Percentiles rank a stretch among this genome's conserved stretches.
Evolutionary conservation across 2,797 vertebrate genomes (phyloP).

Genomic region (Adrianichthys oophorus): DNA sequence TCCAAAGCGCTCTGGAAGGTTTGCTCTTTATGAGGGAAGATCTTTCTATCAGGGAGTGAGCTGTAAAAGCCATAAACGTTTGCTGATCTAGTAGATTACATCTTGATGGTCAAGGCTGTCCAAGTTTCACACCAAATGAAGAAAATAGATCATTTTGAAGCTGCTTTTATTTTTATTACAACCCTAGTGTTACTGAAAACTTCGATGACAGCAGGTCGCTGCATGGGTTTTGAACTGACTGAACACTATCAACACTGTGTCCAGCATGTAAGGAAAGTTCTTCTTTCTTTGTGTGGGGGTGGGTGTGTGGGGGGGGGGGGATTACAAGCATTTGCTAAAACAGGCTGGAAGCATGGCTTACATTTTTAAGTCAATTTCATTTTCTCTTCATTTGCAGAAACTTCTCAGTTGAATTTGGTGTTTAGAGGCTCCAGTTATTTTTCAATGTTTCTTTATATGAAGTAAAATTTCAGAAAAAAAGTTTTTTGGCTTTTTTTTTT

Average conservation of each 20-base stretch:
- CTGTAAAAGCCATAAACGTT: conserved; percentile 29
- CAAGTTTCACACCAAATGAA: conserved; percentile 30
- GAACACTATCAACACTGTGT: conserved; percentile 1
- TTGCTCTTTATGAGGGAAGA: conserved; percentile 26
- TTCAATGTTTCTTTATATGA: too few relatives aligned
- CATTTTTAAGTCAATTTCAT: too few relatives aligned
- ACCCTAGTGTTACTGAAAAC: conserved; percentile 33
- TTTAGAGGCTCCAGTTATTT: too few relatives aligned
- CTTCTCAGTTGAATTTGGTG: too few relatives aligned
- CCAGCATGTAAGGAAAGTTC: too few relatives aligned
- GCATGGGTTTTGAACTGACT: conserved; percentile 22
- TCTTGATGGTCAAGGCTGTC: conserved; percentile 37
- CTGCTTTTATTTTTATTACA: conserved; percentile 43
- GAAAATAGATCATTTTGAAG: conserved; percentile 36
- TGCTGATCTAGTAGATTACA: conserved; percentile 14
- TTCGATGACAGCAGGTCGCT: conserved; percentile 37
- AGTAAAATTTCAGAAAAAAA: too few relatives aligned
- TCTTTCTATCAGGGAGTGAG: conserved; percentile 46
- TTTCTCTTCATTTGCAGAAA: too few relatives aligned
- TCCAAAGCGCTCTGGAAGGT: conserved; percentile 30
- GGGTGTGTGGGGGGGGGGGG: too few relatives aligned
- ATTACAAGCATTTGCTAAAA: too few relatives aligned
- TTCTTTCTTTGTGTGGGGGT: too few relatives aligned
- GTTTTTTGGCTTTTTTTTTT: too few relatives aligned
- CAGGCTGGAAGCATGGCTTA: too few relatives aligned